Evolutionary conservation across 1,140 invertebrate genomes (phyloP).

Genomic region (Lordiphosa collinella): DNA sequence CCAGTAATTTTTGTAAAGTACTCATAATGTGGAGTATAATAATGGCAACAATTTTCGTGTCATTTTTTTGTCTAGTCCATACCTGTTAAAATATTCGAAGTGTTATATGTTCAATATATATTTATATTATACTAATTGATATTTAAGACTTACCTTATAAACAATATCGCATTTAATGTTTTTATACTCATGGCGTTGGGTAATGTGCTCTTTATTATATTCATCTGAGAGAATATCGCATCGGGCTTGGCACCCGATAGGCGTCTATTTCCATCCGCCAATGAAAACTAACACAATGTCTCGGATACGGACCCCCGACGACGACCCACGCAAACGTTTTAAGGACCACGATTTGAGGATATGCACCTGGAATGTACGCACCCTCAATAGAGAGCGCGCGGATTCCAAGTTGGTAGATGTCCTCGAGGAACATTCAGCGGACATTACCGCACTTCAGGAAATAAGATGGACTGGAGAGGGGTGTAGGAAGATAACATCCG

Average conservation of each 20-base stretch:
- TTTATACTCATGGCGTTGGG: constrained; percentile 5
- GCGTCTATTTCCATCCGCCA: too few species aligned
- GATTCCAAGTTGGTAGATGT: too few species aligned
- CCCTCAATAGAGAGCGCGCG: too few species aligned
- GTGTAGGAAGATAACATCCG: too few species aligned
- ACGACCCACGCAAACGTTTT: too few species aligned
- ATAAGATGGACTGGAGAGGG: too few species aligned
- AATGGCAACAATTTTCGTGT: constrained; percentile 7
- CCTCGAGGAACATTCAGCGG: too few species aligned
- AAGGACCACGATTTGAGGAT: too few species aligned
- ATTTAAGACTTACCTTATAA: constrained; percentile 2
- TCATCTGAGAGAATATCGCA: constrained; percentile 6
- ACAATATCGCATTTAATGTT: constrained; percentile 10
- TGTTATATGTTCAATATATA: constrained; percentile 1
- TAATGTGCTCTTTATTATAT: constrained; percentile 8
- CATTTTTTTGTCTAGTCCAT: background rate
- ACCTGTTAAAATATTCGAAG: constrained; percentile 5
- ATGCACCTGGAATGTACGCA: too few species aligned
- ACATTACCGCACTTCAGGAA: too few species aligned
- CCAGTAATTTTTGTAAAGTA: constrained; percentile 1
- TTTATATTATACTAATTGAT: background rate
- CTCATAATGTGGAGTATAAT: background rate
- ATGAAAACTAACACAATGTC: too few species aligned
- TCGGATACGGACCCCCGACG: too few species aligned
- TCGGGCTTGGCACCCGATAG: background rate